Evolutionary conservation across 2,888 invertebrate species (phyloP).

Genomic region (Nycteola revayana): DNA sequence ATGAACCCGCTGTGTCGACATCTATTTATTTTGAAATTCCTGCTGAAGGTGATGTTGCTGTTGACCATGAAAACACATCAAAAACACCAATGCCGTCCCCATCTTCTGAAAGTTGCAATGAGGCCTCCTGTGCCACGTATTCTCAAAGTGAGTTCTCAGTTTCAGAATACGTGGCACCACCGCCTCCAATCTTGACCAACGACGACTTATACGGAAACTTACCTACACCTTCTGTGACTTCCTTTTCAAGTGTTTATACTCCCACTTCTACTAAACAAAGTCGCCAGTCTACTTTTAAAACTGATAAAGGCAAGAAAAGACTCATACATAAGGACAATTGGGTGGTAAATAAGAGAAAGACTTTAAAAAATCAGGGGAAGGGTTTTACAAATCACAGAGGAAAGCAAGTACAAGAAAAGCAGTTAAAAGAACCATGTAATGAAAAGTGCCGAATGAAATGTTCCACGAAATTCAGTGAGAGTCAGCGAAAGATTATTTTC

Average conservation of each 20-base stretch:
- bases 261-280: too few species aligned
- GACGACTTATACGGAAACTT: slow-evolving; percentile 2
- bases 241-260: slow-evolving; percentile 3
- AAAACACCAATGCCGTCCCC: too few species aligned
- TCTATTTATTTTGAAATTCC: too few species aligned
- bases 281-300: neutral
- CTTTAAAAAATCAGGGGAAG: slow-evolving; percentile 6
- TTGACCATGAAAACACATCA: too few species aligned
- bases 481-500: neutral
- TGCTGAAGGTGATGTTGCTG: too few species aligned
- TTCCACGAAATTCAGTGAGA: neutral
- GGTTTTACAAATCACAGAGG: slow-evolving; percentile 6
- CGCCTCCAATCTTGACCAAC: neutral
- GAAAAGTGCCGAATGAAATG: neutral
- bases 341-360: slow-evolving; percentile 5
- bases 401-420: slow-evolving; percentile 2
- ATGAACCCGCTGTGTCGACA: too few species aligned
- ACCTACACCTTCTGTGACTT: slow-evolving; percentile 5
- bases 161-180: too few species aligned
- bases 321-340: slow-evolving; percentile 3
- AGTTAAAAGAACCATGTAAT: neutral
- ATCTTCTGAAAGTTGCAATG: too few species aligned
- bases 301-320: slow-evolving; percentile 3
- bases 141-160: too few species aligned
- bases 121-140: too few species aligned